Percentiles rank a stretch among this genome's conserved stretches.
phyloP scores from a whole-genome alignment of 1,140 invertebrate species.

The Patella vulgata region DNA sequence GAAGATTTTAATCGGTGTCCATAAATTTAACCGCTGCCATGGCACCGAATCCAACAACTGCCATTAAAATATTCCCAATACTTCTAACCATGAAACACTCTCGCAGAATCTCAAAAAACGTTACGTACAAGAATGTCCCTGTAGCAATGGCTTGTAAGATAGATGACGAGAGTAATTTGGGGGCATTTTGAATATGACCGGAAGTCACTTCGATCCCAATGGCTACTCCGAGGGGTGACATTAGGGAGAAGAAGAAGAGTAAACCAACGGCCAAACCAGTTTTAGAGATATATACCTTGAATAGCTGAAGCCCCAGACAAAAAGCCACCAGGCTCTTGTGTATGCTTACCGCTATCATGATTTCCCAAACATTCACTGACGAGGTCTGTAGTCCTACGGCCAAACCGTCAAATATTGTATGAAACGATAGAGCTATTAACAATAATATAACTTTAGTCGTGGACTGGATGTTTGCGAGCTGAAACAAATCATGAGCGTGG shows the following conservation, averaged over 20 bases:
- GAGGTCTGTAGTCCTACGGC: conserved; percentile 42
- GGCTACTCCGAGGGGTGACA: conserved; percentile 73
- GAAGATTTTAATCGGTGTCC: too few relatives aligned
- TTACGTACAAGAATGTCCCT: conserved; percentile 91
- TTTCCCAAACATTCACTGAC: conserved; percentile 74
- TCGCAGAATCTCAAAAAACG: conserved; percentile 87
- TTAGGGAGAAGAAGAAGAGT: conserved; percentile 71
- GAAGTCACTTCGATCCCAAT: conserved; percentile 70
- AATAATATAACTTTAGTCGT: conserved; percentile 44
- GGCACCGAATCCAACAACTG: conserved; percentile 6
- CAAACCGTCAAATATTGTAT: conserved; percentile 50
- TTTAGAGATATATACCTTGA: conserved; percentile 71
- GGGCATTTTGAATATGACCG: conserved; percentile 15
- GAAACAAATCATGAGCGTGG: too few relatives aligned
- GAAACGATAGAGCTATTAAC: conserved; percentile 40
- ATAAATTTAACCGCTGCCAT: conserved; percentile 11
- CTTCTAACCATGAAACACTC: conserved; percentile 61
- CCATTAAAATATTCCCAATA: conserved; percentile 3
- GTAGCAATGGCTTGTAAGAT: conserved; percentile 77
- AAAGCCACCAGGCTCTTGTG: conserved; percentile 84
- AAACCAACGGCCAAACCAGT: conserved; percentile 50
- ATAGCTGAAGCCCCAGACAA: conserved; percentile 75
- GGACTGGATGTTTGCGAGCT: too few relatives aligned
- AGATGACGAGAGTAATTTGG: conserved; percentile 62
- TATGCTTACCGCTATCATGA: conserved; percentile 71